phyloP scores from a whole-genome alignment of 2,888 invertebrate species.

The Drosophila leonis region DNA sequence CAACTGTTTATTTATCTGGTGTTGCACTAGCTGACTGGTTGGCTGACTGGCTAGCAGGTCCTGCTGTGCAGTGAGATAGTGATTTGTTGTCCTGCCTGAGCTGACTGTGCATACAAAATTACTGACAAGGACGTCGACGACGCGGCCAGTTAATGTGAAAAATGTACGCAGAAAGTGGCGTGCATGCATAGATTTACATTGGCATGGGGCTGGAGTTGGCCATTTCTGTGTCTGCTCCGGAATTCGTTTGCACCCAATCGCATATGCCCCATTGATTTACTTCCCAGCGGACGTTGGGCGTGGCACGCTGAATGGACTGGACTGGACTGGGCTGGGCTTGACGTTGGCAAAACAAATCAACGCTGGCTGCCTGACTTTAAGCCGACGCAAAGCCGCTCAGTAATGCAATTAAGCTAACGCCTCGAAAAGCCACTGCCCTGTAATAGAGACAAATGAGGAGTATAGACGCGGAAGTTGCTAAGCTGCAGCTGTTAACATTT shows the following conservation, averaged over 20 bases:
- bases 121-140: constrained; percentile 61
- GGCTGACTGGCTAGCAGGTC: constrained; percentile 33
- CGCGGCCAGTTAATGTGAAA: constrained; percentile 74
- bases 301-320: constrained; percentile 7
- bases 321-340: constrained; percentile 17
- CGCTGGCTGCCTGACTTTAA: constrained; percentile 62
- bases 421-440: constrained; percentile 27
- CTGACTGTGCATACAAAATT: constrained; percentile 76
- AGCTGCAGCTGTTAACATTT: not conserved
- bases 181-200: constrained; percentile 69
- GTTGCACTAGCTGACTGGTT: constrained; percentile 20
- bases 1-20: constrained; percentile 59
- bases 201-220: constrained; percentile 3
- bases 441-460: not conserved
- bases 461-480: not conserved
- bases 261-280: constrained; percentile 68
- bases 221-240: constrained; percentile 15
- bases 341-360: constrained; percentile 65
- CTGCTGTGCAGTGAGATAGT: constrained; percentile 58
- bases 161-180: constrained; percentile 70
- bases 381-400: constrained; percentile 75
- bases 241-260: constrained; percentile 55
- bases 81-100: constrained; percentile 73
- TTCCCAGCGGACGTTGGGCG: constrained; percentile 33
- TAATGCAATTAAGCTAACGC: constrained; percentile 72